Evolutionary conservation across 1,140 invertebrate species (phyloP).

Genomic region (Lucilia cuprina): DNA sequence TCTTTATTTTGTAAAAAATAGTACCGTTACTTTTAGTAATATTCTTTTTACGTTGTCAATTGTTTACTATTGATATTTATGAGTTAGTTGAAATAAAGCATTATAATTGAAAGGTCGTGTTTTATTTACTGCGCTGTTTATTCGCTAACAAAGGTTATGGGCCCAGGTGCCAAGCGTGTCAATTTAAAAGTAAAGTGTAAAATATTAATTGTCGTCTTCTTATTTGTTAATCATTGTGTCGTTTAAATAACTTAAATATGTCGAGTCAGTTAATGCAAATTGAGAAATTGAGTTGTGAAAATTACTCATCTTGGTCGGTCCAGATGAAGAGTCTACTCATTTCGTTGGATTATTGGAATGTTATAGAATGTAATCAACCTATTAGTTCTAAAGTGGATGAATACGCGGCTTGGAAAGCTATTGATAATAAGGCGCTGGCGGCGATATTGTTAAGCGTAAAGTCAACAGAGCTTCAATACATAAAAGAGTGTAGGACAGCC

Average conservation of each 20-base stretch:
- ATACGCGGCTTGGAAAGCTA: background rate
- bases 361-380: background rate
- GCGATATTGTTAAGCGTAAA: slow-evolving; percentile 29
- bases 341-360: slow-evolving; percentile 29
- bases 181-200: background rate
- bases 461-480: slow-evolving; percentile 20
- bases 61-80: no score
- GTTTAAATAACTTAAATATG: background rate
- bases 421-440: slow-evolving; percentile 25
- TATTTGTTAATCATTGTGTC: background rate
- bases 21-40: no score
- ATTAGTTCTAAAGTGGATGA: background rate
- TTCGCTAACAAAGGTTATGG: slow-evolving; percentile 18
- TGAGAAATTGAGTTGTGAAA: background rate
- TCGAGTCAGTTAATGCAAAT: background rate
- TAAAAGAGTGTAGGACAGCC: slow-evolving; percentile 25
- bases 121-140: no score
- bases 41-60: no score
- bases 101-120: no score
- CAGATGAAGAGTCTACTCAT: slow-evolving; percentile 27
- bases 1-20: no score
- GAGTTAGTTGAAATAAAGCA: no score
- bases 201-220: background rate
- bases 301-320: background rate
- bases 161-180: background rate